phyloP scores from a whole-genome alignment of 92 coral and sea anemone species.

The Heliopora coerulea region DNA sequence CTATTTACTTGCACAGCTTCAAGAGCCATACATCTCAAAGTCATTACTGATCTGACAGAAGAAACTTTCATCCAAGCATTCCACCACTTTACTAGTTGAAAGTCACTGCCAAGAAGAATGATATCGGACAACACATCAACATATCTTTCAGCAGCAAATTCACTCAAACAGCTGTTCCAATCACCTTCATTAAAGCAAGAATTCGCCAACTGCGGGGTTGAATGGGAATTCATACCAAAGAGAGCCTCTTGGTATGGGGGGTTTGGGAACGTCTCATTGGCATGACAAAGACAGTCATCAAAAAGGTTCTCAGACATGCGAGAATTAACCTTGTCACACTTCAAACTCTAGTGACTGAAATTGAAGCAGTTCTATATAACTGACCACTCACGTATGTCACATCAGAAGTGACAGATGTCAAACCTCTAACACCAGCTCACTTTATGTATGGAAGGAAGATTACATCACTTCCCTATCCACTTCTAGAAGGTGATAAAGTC shows the following conservation, averaged over 20 bases:
- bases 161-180: conserved; percentile 49
- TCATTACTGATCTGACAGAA: conserved; percentile 53
- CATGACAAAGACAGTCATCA: conserved; percentile 47
- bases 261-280: conserved; percentile 66
- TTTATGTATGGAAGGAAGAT: too few relatives aligned
- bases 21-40: conserved; percentile 60
- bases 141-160: conserved; percentile 45
- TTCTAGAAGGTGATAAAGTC: too few relatives aligned
- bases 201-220: conserved; percentile 45
- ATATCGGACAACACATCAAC: conserved; percentile 64
- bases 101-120: conserved; percentile 53
- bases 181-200: conserved; percentile 51
- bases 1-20: conserved; percentile 58
- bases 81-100: conserved; percentile 53
- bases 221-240: conserved; percentile 64
- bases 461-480: too few relatives aligned
- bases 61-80: conserved; percentile 52
- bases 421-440: too few relatives aligned
- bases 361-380: too few relatives aligned
- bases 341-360: too few relatives aligned
- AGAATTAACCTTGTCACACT: too few relatives aligned
- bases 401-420: too few relatives aligned
- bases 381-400: too few relatives aligned
- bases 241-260: conserved; percentile 63
- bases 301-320: too few relatives aligned